A percentile compares a stretch with the other conserved stretches of the same genome.
phyloP scores from a whole-genome alignment of 2,113 vertebrate genomes.

The Numenius arquata region DNA sequence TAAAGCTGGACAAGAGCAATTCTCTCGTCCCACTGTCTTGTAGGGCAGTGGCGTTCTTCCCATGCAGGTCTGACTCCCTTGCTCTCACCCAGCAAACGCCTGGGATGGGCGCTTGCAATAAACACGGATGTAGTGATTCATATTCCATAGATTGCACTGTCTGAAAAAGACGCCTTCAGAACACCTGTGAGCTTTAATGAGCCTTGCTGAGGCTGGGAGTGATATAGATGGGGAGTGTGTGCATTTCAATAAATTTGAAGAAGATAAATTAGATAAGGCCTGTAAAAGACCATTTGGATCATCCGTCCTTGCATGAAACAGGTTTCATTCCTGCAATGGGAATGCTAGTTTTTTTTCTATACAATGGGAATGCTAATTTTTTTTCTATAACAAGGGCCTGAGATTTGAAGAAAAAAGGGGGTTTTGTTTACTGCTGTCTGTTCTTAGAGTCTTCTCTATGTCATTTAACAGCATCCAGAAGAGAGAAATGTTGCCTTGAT shows the following conservation, averaged over 20 bases:
- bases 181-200: neutral
- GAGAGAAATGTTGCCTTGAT: neutral
- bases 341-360: neutral
- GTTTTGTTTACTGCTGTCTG: neutral
- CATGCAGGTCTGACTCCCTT: neutral
- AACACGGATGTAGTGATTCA: neutral
- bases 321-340: neutral
- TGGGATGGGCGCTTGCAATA: neutral
- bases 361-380: neutral
- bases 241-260: neutral
- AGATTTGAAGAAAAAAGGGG: neutral
- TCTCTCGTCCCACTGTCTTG: neutral
- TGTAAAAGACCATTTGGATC: neutral
- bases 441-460: neutral
- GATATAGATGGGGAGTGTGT: neutral
- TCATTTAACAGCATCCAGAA: neutral
- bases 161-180: neutral
- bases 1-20: neutral
- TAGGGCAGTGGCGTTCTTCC: rapidly evolving
- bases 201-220: neutral
- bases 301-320: neutral
- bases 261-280: neutral
- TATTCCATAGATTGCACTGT: neutral
- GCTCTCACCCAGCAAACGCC: neutral
- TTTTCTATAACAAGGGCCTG: neutral